phyloP scores from a whole-genome alignment of 2,888 invertebrate species.

The Ochropleura leucogaster region DNA sequence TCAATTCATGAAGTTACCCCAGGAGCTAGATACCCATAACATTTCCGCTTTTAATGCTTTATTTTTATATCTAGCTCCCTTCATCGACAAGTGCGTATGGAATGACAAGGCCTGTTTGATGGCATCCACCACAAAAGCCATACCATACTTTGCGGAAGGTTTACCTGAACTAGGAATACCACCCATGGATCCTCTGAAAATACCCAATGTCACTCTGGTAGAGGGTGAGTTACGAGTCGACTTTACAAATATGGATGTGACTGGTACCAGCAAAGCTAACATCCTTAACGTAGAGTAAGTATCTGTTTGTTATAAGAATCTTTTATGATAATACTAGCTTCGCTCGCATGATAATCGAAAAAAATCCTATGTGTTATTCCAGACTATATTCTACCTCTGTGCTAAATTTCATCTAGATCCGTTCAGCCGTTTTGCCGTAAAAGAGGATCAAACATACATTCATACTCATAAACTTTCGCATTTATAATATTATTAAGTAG shows the following conservation, averaged over 20 bases:
- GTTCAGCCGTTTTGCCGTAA: too few relatives aligned
- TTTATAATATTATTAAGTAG: too few relatives aligned
- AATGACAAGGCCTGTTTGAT: slow-evolving; percentile 40
- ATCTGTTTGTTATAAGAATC: neutral
- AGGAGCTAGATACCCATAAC: neutral
- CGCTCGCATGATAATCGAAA: too few relatives aligned
- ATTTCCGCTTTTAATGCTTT: neutral
- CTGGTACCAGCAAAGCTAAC: slow-evolving; percentile 26
- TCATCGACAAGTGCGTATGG: slow-evolving; percentile 56
- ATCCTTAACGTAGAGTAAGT: slow-evolving; percentile 50
- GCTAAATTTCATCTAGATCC: too few relatives aligned
- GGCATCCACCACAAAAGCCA: slow-evolving; percentile 44
- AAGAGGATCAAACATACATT: too few relatives aligned
- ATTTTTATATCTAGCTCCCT: slow-evolving; percentile 37
- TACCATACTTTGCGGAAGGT: slow-evolving; percentile 36
- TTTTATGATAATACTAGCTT: too few relatives aligned
- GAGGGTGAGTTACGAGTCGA: slow-evolving; percentile 33
- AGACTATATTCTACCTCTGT: too few relatives aligned
- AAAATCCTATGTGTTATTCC: too few relatives aligned
- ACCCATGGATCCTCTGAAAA: slow-evolving; percentile 43
- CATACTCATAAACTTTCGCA: too few relatives aligned
- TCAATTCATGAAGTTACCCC: too few relatives aligned
- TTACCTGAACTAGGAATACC: slow-evolving; percentile 30
- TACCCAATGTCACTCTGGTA: slow-evolving; percentile 1
- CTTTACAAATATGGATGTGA: slow-evolving; percentile 28